A percentile compares a stretch with the other conserved stretches of the same genome.
phyloP scores from a whole-genome alignment of 2,888 invertebrate genomes.

The Pheosia tremula region DNA sequence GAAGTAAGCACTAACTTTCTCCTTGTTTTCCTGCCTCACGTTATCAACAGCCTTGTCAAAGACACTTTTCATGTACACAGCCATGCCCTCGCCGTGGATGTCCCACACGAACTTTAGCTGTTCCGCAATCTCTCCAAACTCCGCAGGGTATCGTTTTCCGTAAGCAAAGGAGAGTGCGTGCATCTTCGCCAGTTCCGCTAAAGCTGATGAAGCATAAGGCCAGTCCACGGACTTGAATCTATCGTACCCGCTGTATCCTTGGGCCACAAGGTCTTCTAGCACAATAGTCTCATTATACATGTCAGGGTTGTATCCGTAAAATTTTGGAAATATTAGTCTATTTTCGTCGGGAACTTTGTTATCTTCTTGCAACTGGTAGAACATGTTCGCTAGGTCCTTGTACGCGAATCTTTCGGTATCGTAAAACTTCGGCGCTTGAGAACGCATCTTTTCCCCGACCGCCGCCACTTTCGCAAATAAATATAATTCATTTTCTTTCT shows the following conservation, averaged over 20 bases:
- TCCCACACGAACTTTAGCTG: slow-evolving; percentile 29
- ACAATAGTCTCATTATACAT: slow-evolving; percentile 55
- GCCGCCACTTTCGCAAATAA: slow-evolving; percentile 61
- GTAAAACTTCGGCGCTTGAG: slow-evolving; percentile 39
- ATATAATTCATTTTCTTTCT: slow-evolving; percentile 33
- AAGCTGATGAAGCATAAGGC: slow-evolving; percentile 54
- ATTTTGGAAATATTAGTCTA: slow-evolving; percentile 49
- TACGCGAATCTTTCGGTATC: slow-evolving; percentile 55
- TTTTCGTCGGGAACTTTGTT: slow-evolving; percentile 43
- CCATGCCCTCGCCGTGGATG: not conserved
- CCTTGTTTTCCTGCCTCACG: slow-evolving; percentile 42
- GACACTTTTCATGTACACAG: slow-evolving; percentile 14
- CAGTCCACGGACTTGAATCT: slow-evolving; percentile 58
- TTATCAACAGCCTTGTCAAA: slow-evolving; percentile 24
- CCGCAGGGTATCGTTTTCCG: slow-evolving; percentile 49
- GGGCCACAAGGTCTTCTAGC: slow-evolving; percentile 55
- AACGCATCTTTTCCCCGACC: slow-evolving; percentile 48
- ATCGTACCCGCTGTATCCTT: slow-evolving; percentile 54
- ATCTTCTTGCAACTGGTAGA: slow-evolving; percentile 48
- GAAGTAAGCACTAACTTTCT: slow-evolving; percentile 38
- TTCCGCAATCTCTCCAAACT: slow-evolving; percentile 42
- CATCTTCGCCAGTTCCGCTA: slow-evolving; percentile 61
- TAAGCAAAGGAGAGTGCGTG: slow-evolving; percentile 68
- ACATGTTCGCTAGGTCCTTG: slow-evolving; percentile 45
- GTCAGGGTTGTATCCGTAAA: slow-evolving; percentile 48